Conservation (phyloP, 2,113 vertebrate species). For the Ptilorrhoa leucosticta region DNA sequence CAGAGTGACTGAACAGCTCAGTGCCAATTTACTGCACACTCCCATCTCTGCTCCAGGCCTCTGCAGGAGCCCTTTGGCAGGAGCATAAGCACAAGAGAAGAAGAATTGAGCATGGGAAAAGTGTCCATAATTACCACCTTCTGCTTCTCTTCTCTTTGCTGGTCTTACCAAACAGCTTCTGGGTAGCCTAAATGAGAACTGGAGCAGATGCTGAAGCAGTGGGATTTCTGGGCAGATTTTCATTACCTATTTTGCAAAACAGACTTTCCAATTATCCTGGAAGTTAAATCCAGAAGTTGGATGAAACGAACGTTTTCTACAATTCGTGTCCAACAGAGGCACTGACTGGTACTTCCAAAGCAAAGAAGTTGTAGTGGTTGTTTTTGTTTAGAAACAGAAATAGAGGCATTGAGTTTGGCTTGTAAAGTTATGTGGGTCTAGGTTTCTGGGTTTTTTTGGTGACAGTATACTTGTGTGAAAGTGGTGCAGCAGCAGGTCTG, state of each 20-base stretch:
- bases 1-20: neutral
- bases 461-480: neutral
- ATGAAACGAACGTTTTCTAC: neutral
- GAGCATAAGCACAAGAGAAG: neutral
- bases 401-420: neutral
- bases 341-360: neutral
- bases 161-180: neutral
- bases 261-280: neutral
- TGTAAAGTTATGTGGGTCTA: neutral
- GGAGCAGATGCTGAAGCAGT: neutral
- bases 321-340: neutral
- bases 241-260: neutral
- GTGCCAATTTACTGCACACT: neutral
- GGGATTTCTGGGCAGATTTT: neutral
- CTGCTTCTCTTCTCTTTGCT: neutral
- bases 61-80: neutral
- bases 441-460: neutral
- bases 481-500: neutral
- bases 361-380: neutral
- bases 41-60: neutral
- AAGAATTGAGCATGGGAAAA: neutral
- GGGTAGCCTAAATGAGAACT: neutral
- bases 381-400: neutral
- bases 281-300: neutral
- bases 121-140: neutral